phyloP scores from a whole-genome alignment of 2,113 vertebrate species.

The Gallinago jamesoni region DNA sequence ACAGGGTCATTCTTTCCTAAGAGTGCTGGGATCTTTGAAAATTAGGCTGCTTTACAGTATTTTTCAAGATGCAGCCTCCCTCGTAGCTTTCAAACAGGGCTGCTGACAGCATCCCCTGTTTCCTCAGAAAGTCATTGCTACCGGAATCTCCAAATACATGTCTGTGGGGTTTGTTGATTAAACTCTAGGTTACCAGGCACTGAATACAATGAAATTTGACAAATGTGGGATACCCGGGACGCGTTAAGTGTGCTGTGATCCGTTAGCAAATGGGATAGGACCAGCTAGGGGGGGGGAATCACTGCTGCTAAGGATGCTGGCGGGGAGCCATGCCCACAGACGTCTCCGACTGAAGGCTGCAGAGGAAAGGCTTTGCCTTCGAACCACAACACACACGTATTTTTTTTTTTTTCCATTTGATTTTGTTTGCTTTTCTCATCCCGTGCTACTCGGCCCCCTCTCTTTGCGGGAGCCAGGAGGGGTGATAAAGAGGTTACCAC shows the following conservation, averaged over 20 bases:
- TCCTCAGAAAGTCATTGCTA: neutral
- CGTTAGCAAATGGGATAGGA: neutral
- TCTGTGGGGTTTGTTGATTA: neutral
- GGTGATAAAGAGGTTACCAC: neutral
- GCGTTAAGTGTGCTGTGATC: neutral
- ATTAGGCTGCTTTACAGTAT: neutral
- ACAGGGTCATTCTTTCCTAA: neutral
- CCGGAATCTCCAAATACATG: neutral
- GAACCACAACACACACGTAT: neutral
- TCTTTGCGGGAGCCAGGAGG: neutral
- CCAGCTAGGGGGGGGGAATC: neutral
- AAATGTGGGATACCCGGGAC: neutral
- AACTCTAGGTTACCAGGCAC: neutral
- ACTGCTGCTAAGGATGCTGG: neutral
- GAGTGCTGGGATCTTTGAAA: neutral
- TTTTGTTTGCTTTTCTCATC: neutral
- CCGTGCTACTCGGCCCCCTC: neutral
- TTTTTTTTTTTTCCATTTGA: neutral
- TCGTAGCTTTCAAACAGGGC: neutral
- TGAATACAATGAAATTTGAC: neutral
- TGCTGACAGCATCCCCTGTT: neutral
- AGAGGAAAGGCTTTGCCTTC: neutral
- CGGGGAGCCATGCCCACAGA: neutral
- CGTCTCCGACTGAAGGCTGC: neutral
- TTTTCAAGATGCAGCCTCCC: neutral